Evolutionary conservation across 2,888 invertebrate species (phyloP).

Genomic region (Ennomos erosarius): DNA sequence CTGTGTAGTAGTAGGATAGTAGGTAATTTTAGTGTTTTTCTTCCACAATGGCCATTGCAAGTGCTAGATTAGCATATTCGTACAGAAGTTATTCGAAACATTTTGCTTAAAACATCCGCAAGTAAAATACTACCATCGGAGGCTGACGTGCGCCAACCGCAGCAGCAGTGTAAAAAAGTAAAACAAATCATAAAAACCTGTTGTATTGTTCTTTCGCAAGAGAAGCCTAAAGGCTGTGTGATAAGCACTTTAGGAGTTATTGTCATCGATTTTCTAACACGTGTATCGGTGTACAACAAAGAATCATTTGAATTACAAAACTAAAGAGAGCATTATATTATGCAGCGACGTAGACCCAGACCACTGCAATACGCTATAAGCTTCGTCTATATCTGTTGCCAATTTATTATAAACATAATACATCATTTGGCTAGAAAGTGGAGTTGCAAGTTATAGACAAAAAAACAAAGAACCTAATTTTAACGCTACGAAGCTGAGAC

Average conservation of each 20-base stretch:
- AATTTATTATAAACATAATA: slow-evolving; percentile 51
- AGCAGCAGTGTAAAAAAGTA: slow-evolving; percentile 62
- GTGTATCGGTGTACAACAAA: slow-evolving; percentile 54
- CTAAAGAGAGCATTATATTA: slow-evolving; percentile 45
- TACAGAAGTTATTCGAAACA: slow-evolving; percentile 33
- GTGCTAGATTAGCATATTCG: slow-evolving; percentile 26
- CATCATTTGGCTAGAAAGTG: slow-evolving; percentile 68
- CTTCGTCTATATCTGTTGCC: slow-evolving; percentile 35
- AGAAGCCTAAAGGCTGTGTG: slow-evolving; percentile 63
- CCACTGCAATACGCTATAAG: slow-evolving; percentile 31
- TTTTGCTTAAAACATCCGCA: slow-evolving; percentile 62
- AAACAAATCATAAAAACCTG: slow-evolving; percentile 77
- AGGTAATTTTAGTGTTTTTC: neutral
- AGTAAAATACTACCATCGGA: slow-evolving; percentile 52
- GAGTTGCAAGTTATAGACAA: slow-evolving; percentile 50
- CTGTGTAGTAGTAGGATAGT: too few species aligned
- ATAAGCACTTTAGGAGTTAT: slow-evolving; percentile 72
- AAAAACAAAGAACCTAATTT: slow-evolving; percentile 57
- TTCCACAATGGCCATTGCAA: neutral
- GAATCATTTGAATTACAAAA: slow-evolving; percentile 54
- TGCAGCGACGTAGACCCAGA: slow-evolving; percentile 31
- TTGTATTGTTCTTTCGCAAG: slow-evolving; percentile 79
- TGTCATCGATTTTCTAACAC: slow-evolving; percentile 68
- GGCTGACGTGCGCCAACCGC: slow-evolving; percentile 47
- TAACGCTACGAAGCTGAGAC: slow-evolving; percentile 59